Percentiles rank a stretch among this genome's conserved stretches.
phyloP scores from a whole-genome alignment of 2,888 invertebrate species.

The Myathropa florea region DNA sequence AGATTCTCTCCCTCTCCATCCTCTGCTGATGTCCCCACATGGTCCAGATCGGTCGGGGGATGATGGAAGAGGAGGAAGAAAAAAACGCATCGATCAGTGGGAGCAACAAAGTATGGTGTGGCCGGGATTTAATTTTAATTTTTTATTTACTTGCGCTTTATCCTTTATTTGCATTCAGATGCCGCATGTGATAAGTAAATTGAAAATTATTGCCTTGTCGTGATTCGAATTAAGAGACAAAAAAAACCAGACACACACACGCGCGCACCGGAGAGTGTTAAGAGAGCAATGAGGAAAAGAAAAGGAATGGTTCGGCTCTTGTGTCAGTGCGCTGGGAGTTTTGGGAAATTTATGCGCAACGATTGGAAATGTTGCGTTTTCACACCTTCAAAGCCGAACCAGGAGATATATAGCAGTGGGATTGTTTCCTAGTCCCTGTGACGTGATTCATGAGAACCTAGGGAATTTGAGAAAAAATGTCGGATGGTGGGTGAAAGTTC shows the following conservation, averaged over 20 bases:
- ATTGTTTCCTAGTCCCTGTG: neutral
- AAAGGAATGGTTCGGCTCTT: neutral
- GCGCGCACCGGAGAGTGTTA: constrained; percentile 30
- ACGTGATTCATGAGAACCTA: neutral
- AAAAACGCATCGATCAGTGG: constrained; percentile 15
- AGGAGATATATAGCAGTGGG: neutral
- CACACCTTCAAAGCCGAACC: neutral
- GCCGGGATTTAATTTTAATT: constrained; percentile 44
- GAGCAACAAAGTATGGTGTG: constrained; percentile 25
- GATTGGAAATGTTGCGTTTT: neutral
- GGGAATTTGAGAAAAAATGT: neutral
- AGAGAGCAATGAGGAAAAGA: constrained; percentile 30
- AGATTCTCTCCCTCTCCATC: too few species aligned
- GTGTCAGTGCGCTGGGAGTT: neutral
- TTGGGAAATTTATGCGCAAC: neutral
- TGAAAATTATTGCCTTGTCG: constrained; percentile 63
- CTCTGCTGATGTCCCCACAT: neutral
- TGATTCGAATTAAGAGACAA: constrained; percentile 59
- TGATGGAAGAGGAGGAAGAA: neutral
- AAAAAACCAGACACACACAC: constrained; percentile 15
- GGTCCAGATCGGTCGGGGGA: neutral
- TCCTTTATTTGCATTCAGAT: constrained; percentile 64
- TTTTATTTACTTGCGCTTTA: constrained; percentile 24
- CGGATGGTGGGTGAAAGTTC: neutral
- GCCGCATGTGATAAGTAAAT: constrained; percentile 67